Conservation (phyloP, 2,797 vertebrate genomes). For the Momotus momota region DNA sequence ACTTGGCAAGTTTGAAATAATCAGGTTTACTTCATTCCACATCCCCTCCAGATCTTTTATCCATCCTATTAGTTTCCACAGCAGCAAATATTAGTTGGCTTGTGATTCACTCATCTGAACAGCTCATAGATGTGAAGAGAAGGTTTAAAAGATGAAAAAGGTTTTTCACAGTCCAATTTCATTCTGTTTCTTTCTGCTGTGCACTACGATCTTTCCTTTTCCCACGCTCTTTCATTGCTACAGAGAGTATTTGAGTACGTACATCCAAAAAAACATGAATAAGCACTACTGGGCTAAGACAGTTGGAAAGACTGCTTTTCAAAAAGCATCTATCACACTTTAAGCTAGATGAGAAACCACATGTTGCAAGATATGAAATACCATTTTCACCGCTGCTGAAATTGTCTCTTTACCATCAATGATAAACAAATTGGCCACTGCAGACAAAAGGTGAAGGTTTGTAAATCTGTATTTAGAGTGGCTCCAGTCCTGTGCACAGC, state of each 20-base stretch:
- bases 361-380: not conserved
- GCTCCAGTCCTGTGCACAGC: accelerated
- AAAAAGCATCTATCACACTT: not conserved
- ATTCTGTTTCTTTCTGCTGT: not conserved
- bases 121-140: not conserved
- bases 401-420: not conserved
- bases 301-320: not conserved
- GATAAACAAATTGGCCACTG: not conserved
- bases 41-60: not conserved
- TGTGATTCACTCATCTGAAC: not conserved
- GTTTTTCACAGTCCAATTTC: not conserved
- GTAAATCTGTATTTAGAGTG: not conserved
- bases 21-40: not conserved
- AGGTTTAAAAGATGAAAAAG: not conserved
- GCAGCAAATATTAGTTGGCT: not conserved
- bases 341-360: not conserved
- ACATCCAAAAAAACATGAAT: not conserved
- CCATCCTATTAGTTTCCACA: not conserved
- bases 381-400: not conserved
- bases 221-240: not conserved
- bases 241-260: not conserved
- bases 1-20: not conserved
- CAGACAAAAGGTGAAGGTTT: not conserved
- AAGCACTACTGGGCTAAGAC: not conserved
- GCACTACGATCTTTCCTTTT: not conserved